These are phyloP conservation scores for Selenia dentaria DNA, from an alignment of 2,888 invertebrate genomes.

Conservation along the genomic window DNA sequence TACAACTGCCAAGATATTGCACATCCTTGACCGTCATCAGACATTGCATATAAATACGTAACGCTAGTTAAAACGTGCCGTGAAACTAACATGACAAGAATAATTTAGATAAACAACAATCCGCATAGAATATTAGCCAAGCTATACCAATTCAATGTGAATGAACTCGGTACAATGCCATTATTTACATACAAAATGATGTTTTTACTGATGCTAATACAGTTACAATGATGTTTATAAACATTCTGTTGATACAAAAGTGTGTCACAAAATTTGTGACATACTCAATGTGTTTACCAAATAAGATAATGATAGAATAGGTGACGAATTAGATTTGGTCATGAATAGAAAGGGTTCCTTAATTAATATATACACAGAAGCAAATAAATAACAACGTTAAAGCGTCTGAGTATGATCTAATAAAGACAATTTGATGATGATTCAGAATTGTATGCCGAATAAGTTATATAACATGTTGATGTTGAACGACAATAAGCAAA, in stretches of 20 bases:
- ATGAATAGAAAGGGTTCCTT: too few relatives aligned
- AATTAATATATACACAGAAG: too few relatives aligned
- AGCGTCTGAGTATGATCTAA: too few relatives aligned
- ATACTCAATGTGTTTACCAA: constrained; percentile 33
- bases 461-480: too few relatives aligned
- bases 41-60: constrained; percentile 24
- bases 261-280: constrained; percentile 22
- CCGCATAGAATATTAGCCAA: constrained; percentile 32
- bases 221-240: constrained; percentile 49
- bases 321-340: constrained; percentile 13
- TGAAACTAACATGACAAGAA: constrained; percentile 42
- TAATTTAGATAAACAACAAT: constrained; percentile 46
- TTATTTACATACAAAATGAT: constrained; percentile 57
- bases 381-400: too few relatives aligned
- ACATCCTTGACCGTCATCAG: constrained; percentile 21
- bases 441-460: too few relatives aligned
- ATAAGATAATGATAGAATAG: constrained; percentile 15
- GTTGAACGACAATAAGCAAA: too few relatives aligned
- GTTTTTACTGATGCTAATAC: constrained; percentile 42
- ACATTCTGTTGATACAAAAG: constrained; percentile 31
- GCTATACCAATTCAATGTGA: constrained; percentile 53
- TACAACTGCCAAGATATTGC: constrained; percentile 9
- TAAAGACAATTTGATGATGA: too few relatives aligned
- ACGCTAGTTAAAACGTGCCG: constrained; percentile 35
- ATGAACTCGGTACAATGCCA: constrained; percentile 60